phyloP scores from a whole-genome alignment of 2,888 invertebrate species.

The Diplazon laetatorius region DNA sequence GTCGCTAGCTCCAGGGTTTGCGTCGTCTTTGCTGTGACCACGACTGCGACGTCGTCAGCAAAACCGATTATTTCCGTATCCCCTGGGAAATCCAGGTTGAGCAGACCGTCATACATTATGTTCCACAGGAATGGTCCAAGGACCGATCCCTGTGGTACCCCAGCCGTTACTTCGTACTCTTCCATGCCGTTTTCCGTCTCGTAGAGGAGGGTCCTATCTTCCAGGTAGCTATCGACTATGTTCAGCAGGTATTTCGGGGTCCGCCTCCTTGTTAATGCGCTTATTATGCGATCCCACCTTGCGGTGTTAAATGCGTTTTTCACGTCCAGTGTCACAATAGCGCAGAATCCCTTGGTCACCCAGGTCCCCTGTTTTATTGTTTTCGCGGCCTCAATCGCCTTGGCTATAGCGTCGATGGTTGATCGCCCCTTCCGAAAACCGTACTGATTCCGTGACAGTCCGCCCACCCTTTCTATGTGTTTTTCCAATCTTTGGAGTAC shows the following conservation, averaged over 20 bases:
- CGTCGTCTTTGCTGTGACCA: too few species aligned
- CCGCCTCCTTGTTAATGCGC: too few species aligned
- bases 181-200: slow-evolving; percentile 24
- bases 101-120: slow-evolving; percentile 51
- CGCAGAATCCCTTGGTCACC: not conserved
- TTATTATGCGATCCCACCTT: not conserved
- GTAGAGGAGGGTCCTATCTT: not conserved
- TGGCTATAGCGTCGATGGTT: not conserved
- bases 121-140: slow-evolving; percentile 44
- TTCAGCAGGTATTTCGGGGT: too few species aligned
- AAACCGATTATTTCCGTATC: not conserved
- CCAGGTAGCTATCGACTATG: too few species aligned
- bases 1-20: not conserved
- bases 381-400: not conserved
- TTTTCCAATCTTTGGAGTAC: slow-evolving; percentile 45
- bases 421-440: not conserved
- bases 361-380: not conserved
- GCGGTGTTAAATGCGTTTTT: not conserved
- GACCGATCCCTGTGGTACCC: slow-evolving; percentile 48
- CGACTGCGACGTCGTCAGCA: too few species aligned
- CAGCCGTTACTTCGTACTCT: slow-evolving; percentile 27
- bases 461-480: slow-evolving; percentile 7
- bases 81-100: slow-evolving; percentile 22
- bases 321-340: not conserved
- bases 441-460: not conserved